phyloP scores from a whole-genome alignment of 1,140 invertebrate genomes.

The Bombus difficillimus region DNA sequence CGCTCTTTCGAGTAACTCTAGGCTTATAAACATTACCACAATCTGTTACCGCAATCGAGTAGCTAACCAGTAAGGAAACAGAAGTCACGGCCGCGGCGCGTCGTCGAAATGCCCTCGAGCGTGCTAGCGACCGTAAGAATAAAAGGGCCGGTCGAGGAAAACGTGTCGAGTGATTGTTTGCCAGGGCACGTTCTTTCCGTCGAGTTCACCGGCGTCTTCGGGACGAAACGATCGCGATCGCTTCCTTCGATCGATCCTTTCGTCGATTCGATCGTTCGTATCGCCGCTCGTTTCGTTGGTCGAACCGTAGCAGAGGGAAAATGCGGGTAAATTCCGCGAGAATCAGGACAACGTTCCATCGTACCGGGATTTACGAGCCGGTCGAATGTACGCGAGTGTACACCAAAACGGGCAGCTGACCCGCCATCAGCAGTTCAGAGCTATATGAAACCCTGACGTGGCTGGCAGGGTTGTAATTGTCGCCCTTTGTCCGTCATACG shows the following conservation, averaged over 20 bases:
- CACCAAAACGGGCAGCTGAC: constrained; percentile 54
- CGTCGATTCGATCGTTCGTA: constrained; percentile 3
- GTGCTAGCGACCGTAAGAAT: neutral
- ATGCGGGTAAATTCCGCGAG: neutral
- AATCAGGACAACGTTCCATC: neutral
- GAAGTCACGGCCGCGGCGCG: constrained; percentile 5
- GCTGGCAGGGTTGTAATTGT: constrained; percentile 73
- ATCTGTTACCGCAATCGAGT: constrained; percentile 66
- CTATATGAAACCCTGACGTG: constrained; percentile 71
- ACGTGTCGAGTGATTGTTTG: no score
- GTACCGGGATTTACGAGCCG: constrained; percentile 4
- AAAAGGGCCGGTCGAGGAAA: neutral
- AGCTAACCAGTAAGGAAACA: neutral
- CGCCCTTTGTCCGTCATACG: constrained; percentile 75
- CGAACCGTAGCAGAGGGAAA: neutral
- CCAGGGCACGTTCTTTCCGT: no score
- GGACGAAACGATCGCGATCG: no score
- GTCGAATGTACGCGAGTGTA: constrained; percentile 9
- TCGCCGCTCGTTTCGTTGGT: neutral
- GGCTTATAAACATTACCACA: constrained; percentile 67
- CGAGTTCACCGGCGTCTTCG: no score
- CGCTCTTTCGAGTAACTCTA: constrained; percentile 60
- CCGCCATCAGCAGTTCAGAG: constrained; percentile 54
- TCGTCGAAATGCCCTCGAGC: neutral
- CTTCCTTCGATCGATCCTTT: no score